Percentiles rank a stretch among this genome's conserved stretches.
Conservation (phyloP, 2,113 vertebrate genomes). For the Eublepharis macularius region DNA sequence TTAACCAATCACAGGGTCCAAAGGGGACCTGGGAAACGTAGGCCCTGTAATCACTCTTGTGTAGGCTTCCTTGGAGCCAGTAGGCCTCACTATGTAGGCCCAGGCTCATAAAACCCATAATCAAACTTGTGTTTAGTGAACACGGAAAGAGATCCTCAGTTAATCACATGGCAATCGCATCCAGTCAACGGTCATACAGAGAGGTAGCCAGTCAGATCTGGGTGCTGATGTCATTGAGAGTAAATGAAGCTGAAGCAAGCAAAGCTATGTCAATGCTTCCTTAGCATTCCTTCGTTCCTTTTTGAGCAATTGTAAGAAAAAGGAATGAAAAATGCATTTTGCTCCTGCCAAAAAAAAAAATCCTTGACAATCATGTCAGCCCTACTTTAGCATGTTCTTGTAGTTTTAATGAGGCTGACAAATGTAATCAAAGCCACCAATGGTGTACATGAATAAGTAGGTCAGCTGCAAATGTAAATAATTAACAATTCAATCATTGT, state of each 20-base stretch:
- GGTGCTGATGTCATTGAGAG: background rate
- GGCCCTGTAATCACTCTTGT: too few relatives aligned
- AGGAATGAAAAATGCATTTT: too few relatives aligned
- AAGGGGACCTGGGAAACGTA: too few relatives aligned
- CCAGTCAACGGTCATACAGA: background rate
- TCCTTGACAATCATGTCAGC: background rate
- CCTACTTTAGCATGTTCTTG: background rate
- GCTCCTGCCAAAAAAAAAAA: background rate
- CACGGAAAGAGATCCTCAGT: too few relatives aligned
- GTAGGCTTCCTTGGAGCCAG: too few relatives aligned
- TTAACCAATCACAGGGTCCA: too few relatives aligned
- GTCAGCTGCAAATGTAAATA: background rate
- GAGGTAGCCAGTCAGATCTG: background rate
- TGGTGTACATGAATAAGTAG: background rate
- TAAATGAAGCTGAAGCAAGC: background rate
- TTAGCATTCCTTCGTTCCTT: too few relatives aligned
- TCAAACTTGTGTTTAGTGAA: too few relatives aligned
- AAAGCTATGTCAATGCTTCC: background rate
- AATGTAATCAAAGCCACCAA: background rate
- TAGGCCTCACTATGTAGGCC: too few relatives aligned
- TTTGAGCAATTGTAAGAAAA: background rate
- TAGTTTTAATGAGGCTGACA: background rate
- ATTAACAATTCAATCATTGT: slow-evolving; percentile 6
- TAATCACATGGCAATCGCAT: background rate
- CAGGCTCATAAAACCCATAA: too few relatives aligned